Evolutionary conservation across 2,113 vertebrate genomes (phyloP).

Genomic region (Corydoras maculifer): DNA sequence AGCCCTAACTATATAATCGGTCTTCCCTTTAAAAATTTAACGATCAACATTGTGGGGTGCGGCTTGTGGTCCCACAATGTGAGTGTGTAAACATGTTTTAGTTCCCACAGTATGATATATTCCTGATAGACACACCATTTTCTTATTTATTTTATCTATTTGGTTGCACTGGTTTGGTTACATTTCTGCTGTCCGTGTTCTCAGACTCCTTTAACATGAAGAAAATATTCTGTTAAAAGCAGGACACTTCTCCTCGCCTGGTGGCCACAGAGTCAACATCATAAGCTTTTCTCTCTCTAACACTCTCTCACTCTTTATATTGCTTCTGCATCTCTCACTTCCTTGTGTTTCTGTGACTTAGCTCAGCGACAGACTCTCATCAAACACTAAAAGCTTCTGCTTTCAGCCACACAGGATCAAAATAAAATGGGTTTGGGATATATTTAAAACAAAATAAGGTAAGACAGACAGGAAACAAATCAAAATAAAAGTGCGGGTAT

Average conservation of each 20-base stretch:
- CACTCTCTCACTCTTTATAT: slow-evolving; percentile 18
- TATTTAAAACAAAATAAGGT: no score
- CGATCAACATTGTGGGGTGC: no score
- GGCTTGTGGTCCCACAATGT: no score
- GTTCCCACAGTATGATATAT: no score
- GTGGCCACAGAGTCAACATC: slow-evolving; percentile 61
- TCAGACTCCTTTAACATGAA: slow-evolving; percentile 47
- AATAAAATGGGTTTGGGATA: neutral
- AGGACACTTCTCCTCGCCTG: slow-evolving; percentile 41
- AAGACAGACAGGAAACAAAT: no score
- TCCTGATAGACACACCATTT: no score
- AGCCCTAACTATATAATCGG: no score
- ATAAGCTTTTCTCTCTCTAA: slow-evolving; percentile 41
- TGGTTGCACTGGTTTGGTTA: no score
- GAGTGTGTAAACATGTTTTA: no score
- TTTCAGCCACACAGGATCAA: slow-evolving; percentile 44
- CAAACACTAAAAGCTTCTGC: slow-evolving; percentile 43
- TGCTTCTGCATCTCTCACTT: slow-evolving; percentile 8
- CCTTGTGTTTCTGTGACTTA: slow-evolving; percentile 15
- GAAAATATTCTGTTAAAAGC: slow-evolving; percentile 49
- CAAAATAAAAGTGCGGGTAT: no score
- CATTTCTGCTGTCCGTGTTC: slow-evolving; percentile 35
- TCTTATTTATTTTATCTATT: no score
- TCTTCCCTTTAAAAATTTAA: no score
- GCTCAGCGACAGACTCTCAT: slow-evolving; percentile 52